phyloP scores from a whole-genome alignment of 1,140 invertebrate species.

The Drusus annulatus region DNA sequence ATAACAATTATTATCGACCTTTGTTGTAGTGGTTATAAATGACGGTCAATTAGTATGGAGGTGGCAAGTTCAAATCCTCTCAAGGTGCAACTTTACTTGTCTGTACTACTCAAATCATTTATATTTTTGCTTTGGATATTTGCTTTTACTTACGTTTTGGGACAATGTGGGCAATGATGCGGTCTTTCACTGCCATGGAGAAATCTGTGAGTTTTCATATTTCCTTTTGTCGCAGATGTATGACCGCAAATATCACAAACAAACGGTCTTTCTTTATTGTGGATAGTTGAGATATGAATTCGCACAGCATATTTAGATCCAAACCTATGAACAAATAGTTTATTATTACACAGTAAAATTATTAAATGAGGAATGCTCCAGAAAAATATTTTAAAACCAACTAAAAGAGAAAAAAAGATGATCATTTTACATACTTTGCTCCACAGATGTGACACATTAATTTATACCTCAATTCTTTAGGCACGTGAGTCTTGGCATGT shows the following conservation, averaged over 20 bases:
- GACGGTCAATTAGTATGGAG: too few species aligned
- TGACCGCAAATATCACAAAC: slow-evolving; percentile 56
- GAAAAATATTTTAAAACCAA: background rate
- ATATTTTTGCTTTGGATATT: too few species aligned
- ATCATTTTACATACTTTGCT: slow-evolving; percentile 32
- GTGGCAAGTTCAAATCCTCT: too few species aligned
- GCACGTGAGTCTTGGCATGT: slow-evolving; percentile 50
- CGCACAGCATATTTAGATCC: slow-evolving; percentile 45
- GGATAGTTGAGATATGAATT: slow-evolving; percentile 44
- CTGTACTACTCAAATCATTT: too few species aligned
- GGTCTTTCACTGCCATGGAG: slow-evolving; percentile 45
- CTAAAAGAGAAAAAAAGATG: background rate
- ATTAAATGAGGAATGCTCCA: background rate
- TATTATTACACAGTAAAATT: background rate
- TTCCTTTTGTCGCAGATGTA: slow-evolving; percentile 50
- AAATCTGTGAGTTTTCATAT: slow-evolving; percentile 48
- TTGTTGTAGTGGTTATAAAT: too few species aligned
- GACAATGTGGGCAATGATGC: slow-evolving; percentile 43
- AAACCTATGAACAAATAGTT: slow-evolving; percentile 42
- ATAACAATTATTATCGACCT: too few species aligned
- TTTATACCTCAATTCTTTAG: slow-evolving; percentile 48
- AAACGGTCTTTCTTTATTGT: slow-evolving; percentile 44
- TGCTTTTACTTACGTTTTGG: slow-evolving; percentile 38
- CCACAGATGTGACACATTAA: slow-evolving; percentile 51
- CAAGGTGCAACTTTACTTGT: too few species aligned